Percentiles rank a stretch among this genome's conserved stretches.
Conservation (phyloP, 2,113 vertebrate genomes). For the Amia ocellicauda region DNA sequence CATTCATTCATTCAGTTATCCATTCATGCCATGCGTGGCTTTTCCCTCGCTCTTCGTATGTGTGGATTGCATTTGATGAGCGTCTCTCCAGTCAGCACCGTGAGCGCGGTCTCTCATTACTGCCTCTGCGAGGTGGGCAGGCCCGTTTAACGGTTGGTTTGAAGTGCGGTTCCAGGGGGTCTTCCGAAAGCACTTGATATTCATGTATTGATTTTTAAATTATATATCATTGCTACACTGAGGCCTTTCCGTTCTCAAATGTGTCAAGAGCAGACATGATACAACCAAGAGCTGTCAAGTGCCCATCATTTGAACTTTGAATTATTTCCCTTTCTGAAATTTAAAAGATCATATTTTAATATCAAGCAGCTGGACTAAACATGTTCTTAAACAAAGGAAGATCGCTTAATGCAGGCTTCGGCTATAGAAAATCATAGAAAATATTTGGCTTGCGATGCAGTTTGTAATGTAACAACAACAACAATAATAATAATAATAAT, state of each 20-base stretch:
- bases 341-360: conserved; percentile 19
- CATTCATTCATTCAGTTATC: too few relatives aligned
- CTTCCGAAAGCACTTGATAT: conserved; percentile 10
- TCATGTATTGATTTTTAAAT: conserved; percentile 23
- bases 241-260: conserved; percentile 8
- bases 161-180: background rate
- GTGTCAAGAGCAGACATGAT: conserved; percentile 18
- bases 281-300: conserved; percentile 21
- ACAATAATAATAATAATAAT: too few relatives aligned
- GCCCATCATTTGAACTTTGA: conserved; percentile 10
- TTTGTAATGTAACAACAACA: too few relatives aligned
- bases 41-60: too few relatives aligned
- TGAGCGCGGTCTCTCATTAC: too few relatives aligned
- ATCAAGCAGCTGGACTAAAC: conserved; percentile 5
- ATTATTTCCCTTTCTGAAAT: conserved; percentile 17
- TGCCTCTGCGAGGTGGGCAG: background rate
- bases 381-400: too few relatives aligned
- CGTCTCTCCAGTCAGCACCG: too few relatives aligned
- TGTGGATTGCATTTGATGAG: too few relatives aligned
- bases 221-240: conserved; percentile 9
- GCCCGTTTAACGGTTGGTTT: background rate
- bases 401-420: too few relatives aligned
- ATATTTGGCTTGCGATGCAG: too few relatives aligned
- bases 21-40: too few relatives aligned
- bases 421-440: too few relatives aligned